Evolutionary conservation across 2,888 invertebrate species (phyloP).

Genomic region (Limnephilus rhombicus): DNA sequence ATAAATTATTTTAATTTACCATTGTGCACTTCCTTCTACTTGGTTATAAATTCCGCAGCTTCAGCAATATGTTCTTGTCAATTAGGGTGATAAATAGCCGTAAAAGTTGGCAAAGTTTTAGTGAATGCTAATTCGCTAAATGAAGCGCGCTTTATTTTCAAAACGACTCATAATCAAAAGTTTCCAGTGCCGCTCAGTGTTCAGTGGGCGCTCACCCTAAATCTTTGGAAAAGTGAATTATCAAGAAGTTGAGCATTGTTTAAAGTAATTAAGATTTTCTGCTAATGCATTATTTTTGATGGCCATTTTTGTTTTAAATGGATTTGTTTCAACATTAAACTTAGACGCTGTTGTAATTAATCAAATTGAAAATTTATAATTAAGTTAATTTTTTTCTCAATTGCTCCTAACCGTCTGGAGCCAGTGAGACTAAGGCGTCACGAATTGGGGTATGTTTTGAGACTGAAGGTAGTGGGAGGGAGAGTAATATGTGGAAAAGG

Average conservation of each 20-base stretch:
- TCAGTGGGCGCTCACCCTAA: neutral
- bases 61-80: conserved; percentile 59
- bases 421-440: too few species aligned
- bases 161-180: conserved; percentile 45
- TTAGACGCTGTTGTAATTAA: neutral
- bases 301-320: neutral
- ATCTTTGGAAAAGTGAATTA: conserved; percentile 5
- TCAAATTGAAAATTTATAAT: too few species aligned
- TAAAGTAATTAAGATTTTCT: neutral
- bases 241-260: neutral
- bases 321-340: neutral
- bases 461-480: too few species aligned
- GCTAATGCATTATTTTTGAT: neutral
- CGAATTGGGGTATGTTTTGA: too few species aligned
- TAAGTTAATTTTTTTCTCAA: too few species aligned
- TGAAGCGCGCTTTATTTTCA: conserved; percentile 61
- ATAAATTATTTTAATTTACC: neutral
- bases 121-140: conserved; percentile 63
- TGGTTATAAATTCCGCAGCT: conserved; percentile 9
- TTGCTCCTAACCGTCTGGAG: too few species aligned
- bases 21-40: neutral
- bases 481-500: too few species aligned
- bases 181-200: conserved; percentile 20
- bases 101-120: conserved; percentile 58
- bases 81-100: conserved; percentile 63